Evolutionary conservation across 2,888 invertebrate species (phyloP).

Genomic region (Phengaris alcon): DNA sequence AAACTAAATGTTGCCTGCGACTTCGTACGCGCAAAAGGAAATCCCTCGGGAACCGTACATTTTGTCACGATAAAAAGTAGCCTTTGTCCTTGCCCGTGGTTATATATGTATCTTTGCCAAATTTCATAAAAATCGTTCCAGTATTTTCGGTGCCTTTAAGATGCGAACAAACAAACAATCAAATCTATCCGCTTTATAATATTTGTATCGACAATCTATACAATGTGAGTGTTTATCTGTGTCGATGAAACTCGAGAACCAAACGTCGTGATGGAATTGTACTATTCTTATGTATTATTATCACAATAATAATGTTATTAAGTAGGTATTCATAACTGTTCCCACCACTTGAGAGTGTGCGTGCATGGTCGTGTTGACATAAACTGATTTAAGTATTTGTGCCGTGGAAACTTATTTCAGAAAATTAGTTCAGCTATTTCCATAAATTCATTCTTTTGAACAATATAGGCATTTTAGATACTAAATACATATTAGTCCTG

Average conservation of each 20-base stretch:
- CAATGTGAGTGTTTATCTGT: slow-evolving; percentile 14
- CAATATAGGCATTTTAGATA: neutral
- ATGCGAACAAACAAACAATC: too few relatives aligned
- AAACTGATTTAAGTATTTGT: neutral
- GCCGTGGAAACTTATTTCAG: neutral
- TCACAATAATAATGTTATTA: neutral
- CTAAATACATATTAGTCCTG: too few relatives aligned
- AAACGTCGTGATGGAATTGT: neutral
- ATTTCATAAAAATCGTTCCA: too few relatives aligned
- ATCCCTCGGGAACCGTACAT: too few relatives aligned
- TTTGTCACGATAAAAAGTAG: too few relatives aligned
- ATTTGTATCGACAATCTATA: neutral
- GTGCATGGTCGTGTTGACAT: neutral
- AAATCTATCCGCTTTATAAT: too few relatives aligned
- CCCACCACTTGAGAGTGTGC: neutral
- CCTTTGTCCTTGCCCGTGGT: too few relatives aligned
- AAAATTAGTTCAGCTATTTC: neutral
- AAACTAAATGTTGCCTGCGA: too few relatives aligned
- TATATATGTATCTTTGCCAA: too few relatives aligned
- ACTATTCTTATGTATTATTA: neutral
- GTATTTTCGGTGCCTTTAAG: too few relatives aligned
- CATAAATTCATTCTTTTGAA: neutral
- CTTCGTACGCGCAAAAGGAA: too few relatives aligned
- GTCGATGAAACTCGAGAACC: slow-evolving; percentile 2
- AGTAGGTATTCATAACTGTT: neutral